Percentiles rank a stretch among this genome's conserved stretches.
Conservation (phyloP, 2,888 invertebrate species). For the Drosophila barbarae region DNA sequence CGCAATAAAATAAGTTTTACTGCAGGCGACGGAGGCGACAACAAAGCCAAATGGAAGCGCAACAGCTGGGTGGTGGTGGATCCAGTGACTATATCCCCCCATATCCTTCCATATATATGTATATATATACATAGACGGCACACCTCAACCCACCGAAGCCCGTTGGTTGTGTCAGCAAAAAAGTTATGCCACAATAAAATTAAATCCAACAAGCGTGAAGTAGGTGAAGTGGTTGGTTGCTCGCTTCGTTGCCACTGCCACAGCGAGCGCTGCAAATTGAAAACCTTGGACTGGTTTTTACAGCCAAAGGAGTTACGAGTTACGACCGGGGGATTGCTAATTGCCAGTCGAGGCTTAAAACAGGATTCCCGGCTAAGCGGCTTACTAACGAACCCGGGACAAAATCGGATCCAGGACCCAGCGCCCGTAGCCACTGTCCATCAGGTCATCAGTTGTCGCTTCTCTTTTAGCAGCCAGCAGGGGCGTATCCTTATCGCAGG, state of each 20-base stretch:
- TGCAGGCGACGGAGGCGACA: conserved; percentile 48
- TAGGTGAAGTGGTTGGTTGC: conserved; percentile 57
- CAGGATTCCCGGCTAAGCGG: conserved; percentile 23
- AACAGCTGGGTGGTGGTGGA: conserved; percentile 29
- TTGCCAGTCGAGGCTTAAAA: conserved; percentile 34
- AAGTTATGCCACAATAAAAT: conserved; percentile 74
- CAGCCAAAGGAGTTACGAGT: conserved; percentile 45
- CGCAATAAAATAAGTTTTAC: conserved; percentile 72
- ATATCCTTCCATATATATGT: not conserved
- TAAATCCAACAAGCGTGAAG: conserved; percentile 72
- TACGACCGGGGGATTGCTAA: conserved; percentile 34
- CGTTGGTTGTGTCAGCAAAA: conserved; percentile 53
- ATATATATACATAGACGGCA: conserved; percentile 14
- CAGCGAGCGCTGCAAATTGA: conserved; percentile 51
- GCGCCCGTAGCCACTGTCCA: conserved; percentile 46
- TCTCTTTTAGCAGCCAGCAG: conserved; percentile 3
- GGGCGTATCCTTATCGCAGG: conserved; percentile 32
- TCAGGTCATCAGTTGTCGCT: conserved; percentile 9
- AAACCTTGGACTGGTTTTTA: conserved; percentile 60
- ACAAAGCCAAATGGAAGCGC: conserved; percentile 33
- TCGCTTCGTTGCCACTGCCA: conserved; percentile 34
- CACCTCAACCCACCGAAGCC: conserved; percentile 13
- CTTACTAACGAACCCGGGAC: conserved; percentile 21
- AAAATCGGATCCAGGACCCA: not conserved
- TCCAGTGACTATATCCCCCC: conserved; percentile 41